A percentile compares a stretch with the other conserved stretches of the same genome.
Evolutionary conservation across 2,113 vertebrate genomes (phyloP).

Genomic region (Syrrhaptes paradoxus): DNA sequence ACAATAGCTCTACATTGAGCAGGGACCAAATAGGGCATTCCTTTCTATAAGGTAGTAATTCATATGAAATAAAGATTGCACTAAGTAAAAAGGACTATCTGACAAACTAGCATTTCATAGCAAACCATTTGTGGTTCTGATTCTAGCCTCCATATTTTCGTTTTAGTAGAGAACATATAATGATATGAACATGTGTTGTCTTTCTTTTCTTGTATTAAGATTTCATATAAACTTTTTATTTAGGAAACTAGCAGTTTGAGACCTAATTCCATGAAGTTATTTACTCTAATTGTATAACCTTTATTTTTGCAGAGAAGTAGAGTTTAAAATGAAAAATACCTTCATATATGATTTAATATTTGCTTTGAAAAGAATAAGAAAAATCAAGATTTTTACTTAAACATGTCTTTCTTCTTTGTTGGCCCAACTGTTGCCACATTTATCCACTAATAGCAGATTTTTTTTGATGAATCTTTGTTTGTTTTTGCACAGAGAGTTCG

Average conservation of each 20-base stretch:
- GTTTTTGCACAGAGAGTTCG: conserved; percentile 87
- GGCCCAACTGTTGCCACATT: background rate
- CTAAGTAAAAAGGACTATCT: background rate
- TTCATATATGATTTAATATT: background rate
- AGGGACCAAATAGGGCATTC: background rate
- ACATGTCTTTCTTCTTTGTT: background rate
- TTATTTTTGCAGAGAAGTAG: background rate
- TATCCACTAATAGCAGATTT: background rate
- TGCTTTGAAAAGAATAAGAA: background rate
- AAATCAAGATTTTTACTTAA: background rate
- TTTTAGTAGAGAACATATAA: background rate
- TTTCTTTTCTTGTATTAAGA: background rate
- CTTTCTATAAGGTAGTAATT: background rate
- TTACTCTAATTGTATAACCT: background rate
- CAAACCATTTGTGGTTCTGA: background rate
- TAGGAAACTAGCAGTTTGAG: background rate
- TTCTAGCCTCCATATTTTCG: background rate
- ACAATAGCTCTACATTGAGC: background rate
- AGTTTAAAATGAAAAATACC: background rate
- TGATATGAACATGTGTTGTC: background rate
- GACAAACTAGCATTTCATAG: background rate
- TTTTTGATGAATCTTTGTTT: conserved; percentile 22
- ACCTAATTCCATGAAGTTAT: background rate
- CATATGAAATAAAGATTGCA: background rate
- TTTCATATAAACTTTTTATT: background rate